Percentiles rank a stretch among this genome's conserved stretches.
Conservation (phyloP, 2,888 invertebrate species). For the Netelia inedita region DNA sequence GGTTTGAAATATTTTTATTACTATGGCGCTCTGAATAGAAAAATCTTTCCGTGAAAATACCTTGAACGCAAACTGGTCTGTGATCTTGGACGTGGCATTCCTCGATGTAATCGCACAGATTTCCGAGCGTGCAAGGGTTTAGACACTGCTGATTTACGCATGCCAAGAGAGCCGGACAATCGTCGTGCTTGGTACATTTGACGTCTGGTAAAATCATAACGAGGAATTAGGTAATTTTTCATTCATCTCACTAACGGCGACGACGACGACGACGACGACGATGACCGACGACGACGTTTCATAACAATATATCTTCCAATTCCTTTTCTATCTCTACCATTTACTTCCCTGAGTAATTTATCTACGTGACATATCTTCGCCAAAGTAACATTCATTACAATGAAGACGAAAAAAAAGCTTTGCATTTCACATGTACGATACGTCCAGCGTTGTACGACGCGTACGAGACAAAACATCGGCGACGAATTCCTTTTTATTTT, state of each 20-base stretch:
- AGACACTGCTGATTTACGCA: slow-evolving; percentile 93
- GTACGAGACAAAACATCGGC: slow-evolving; percentile 15
- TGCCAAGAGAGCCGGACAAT: slow-evolving; percentile 92
- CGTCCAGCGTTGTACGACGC: slow-evolving; percentile 18
- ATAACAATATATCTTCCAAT: slow-evolving; percentile 17
- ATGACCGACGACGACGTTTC: slow-evolving; percentile 35
- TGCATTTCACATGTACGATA: slow-evolving; percentile 49
- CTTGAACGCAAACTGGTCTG: slow-evolving; percentile 93
- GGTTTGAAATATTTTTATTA: background rate
- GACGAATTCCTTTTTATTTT: background rate
- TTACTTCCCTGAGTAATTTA: slow-evolving; percentile 46
- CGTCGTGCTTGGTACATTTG: slow-evolving; percentile 92
- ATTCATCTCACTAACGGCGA: slow-evolving; percentile 31
- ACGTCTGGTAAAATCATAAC: slow-evolving; percentile 87
- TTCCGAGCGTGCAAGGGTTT: slow-evolving; percentile 92
- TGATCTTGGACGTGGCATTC: slow-evolving; percentile 94
- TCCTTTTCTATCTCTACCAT: slow-evolving; percentile 43
- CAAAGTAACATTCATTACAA: slow-evolving; percentile 49
- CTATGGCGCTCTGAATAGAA: background rate
- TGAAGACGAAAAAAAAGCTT: slow-evolving; percentile 7
- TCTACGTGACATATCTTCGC: slow-evolving; percentile 59
- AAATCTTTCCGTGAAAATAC: slow-evolving; percentile 84
- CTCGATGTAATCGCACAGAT: slow-evolving; percentile 91
- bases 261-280: slow-evolving; percentile 19
- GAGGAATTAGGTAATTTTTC: slow-evolving; percentile 64